Evolutionary conservation across 2,113 vertebrate genomes (phyloP).

Genomic region (Lethenteron camtschaticum): DNA sequence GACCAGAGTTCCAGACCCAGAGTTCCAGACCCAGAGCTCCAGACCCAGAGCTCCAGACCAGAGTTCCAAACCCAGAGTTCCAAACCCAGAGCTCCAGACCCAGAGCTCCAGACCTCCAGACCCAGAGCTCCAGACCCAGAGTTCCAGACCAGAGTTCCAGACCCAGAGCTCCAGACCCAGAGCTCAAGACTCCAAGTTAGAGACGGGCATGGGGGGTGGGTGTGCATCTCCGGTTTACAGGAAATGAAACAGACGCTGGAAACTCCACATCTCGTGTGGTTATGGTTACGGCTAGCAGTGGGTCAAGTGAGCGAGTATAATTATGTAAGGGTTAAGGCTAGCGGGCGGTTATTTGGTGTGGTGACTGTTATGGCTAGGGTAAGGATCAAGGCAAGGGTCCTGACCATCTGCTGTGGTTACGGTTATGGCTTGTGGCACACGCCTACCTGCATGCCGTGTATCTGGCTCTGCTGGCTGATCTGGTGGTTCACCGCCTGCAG

Average conservation of each 20-base stretch:
- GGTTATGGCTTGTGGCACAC: neutral
- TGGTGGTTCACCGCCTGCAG: slow-evolving; percentile 89
- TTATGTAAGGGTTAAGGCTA: neutral
- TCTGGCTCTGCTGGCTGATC: slow-evolving; percentile 82
- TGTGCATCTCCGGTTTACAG: neutral
- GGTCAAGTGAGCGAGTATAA: neutral
- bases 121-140: neutral
- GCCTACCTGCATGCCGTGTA: slow-evolving; percentile 54
- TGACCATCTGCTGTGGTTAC: neutral
- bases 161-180: neutral
- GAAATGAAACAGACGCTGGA: neutral
- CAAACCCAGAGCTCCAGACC: neutral
- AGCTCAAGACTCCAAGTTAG: neutral
- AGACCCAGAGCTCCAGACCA: neutral
- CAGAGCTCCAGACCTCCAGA: neutral
- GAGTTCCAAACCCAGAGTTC: neutral
- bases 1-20: neutral
- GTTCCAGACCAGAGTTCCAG: neutral
- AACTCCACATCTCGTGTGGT: neutral
- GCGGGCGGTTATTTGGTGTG: neutral
- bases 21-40: neutral
- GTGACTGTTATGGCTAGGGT: neutral
- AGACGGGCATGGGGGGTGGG: neutral
- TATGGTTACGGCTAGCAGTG: neutral
- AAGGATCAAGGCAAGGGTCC: neutral